Evolutionary conservation across 2,888 invertebrate genomes (phyloP), one percentile per base, ranked within the genome.

Genomic region (Hartigia nigra): DNA sequence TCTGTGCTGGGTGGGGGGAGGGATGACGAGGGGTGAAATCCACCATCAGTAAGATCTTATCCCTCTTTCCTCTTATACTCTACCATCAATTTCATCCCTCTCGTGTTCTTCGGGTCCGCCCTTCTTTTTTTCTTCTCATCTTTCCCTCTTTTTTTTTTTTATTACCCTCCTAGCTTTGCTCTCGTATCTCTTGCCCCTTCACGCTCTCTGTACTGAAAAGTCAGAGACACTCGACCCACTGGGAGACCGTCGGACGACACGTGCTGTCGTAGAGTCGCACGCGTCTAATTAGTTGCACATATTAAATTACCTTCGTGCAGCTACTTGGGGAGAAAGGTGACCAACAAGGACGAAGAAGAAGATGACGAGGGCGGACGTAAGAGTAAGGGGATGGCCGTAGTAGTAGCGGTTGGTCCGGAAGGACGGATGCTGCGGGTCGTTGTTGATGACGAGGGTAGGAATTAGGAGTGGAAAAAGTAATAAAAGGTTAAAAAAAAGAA

Each of bases 211-310:
- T 23, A 35, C 23, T 4, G 9, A 23, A 55, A 55, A 55, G 23
- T 55, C 39, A 9, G 39, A 55, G 39, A 23, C 23, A 23, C 39
- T 55, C 39, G 39, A 55, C 39, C 39, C 39, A 55, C 39, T 23
- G 5, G 23, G 39, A 23, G 23, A 9, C 39, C 23, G 39, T 55
- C 39, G 39, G 9, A 23, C 31, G 72, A 12, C 72, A 31, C 72
- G 72, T 72, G 39, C 9, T 23, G 23, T 23, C 23, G 23, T 23
- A 23, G 39, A 2, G 72, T 2, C 72, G 9, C 12, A 14, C 34
- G 72, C 34, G 72, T 32, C 72, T 72, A 72, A 72, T 72, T 72
- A 31, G 72, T 31, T 14, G 72, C n/a, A 23, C 14, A 72, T 72
- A 72, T 72, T 0, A 72, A 72, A 72, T 72, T 72, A 72, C 72